Conservation (phyloP, 1,140 invertebrate species). For the Bradynema listronoti region DNA sequence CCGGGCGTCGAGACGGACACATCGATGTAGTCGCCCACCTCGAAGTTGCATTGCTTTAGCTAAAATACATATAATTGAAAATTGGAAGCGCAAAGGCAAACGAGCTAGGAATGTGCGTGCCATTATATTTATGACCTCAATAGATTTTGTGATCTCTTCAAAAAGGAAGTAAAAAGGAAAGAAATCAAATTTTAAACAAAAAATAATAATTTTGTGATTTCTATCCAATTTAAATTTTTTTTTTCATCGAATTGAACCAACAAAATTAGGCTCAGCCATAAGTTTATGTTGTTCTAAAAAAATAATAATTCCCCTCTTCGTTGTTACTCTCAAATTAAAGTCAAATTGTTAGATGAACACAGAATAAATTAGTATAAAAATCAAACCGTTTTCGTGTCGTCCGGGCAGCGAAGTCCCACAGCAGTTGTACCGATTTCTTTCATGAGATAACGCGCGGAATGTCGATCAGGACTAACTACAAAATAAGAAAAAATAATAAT, state of each 20-base stretch:
- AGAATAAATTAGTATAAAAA: slow-evolving; percentile 7
- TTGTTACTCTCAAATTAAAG: background rate
- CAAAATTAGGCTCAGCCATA: background rate
- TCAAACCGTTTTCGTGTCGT: slow-evolving; percentile 60
- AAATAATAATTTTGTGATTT: slow-evolving; percentile 1
- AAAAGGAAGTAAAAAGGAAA: slow-evolving; percentile 67
- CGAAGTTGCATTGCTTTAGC: slow-evolving; percentile 74
- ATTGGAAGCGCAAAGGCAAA: no score
- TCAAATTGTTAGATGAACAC: background rate
- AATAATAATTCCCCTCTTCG: no score
- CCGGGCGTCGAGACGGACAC: slow-evolving; percentile 65
- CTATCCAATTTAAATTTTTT: slow-evolving; percentile 1
- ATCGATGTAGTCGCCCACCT: slow-evolving; percentile 90
- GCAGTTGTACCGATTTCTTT: slow-evolving; percentile 87
- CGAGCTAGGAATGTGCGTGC: no score
- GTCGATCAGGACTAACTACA: slow-evolving; percentile 75
- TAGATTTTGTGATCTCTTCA: no score
- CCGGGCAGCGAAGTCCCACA: slow-evolving; percentile 78
- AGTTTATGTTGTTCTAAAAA: background rate
- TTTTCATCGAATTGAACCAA: no score
- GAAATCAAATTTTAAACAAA: slow-evolving; percentile 16
- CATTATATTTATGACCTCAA: no score
- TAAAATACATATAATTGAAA: no score
- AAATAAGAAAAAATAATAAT: slow-evolving; percentile 8
- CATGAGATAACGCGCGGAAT: slow-evolving; percentile 74